Evolutionary conservation across 1,140 invertebrate genomes (phyloP).

Genomic region (Dreissena polymorpha): DNA sequence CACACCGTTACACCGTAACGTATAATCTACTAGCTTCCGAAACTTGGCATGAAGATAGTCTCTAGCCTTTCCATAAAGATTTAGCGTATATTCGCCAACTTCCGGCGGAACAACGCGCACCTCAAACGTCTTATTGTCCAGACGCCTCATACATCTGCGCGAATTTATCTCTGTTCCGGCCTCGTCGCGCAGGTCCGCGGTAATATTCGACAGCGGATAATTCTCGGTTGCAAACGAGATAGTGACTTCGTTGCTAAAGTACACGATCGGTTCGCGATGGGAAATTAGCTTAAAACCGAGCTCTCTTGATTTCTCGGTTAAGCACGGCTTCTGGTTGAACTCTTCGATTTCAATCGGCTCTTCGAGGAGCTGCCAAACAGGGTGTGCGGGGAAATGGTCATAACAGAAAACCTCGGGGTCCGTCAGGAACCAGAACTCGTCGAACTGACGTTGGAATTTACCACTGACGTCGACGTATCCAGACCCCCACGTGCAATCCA

Average conservation of each 20-base stretch:
- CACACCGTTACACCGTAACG: constrained; percentile 39
- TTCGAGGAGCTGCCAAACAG: constrained; percentile 63
- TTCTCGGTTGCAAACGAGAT: constrained; percentile 41
- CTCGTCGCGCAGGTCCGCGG: constrained; percentile 29
- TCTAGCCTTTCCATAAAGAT: constrained; percentile 44
- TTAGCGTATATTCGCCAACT: constrained; percentile 32
- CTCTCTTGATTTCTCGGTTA: constrained; percentile 45
- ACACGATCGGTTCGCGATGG: constrained; percentile 41
- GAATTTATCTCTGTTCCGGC: constrained; percentile 29
- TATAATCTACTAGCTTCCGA: constrained; percentile 48
- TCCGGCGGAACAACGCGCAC: constrained; percentile 45
- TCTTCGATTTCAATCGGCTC: constrained; percentile 42
- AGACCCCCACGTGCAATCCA: constrained; percentile 79
- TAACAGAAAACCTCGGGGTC: constrained; percentile 80
- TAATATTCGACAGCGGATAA: constrained; percentile 44
- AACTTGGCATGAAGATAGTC: constrained; percentile 38
- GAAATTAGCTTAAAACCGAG: constrained; percentile 46
- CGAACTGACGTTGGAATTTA: constrained; percentile 55
- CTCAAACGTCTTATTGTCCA: constrained; percentile 38
- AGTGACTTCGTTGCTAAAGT: constrained; percentile 49
- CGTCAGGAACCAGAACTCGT: constrained; percentile 79
- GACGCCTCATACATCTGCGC: constrained; percentile 32
- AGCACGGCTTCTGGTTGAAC: constrained; percentile 50
- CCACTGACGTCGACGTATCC: constrained; percentile 57
- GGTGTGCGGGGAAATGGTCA: constrained; percentile 79